Evolutionary conservation across 2,797 vertebrate genomes (phyloP).

Genomic region (Lepilemur ruficaudatus): DNA sequence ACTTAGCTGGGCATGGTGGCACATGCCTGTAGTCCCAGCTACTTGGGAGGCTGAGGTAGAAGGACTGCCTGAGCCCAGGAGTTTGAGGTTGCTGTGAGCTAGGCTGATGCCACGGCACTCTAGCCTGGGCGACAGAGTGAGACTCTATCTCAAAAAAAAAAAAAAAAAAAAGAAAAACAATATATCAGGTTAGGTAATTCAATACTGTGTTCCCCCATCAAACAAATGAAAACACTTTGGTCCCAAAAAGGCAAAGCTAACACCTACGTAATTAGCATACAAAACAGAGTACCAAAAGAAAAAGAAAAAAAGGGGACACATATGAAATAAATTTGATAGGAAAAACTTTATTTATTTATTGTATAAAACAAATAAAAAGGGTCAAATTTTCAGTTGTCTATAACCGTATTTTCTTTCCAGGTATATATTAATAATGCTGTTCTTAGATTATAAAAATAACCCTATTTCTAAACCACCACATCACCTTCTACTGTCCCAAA

Average conservation of each 20-base stretch:
- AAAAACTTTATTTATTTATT: not conserved
- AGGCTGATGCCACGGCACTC: too few species aligned
- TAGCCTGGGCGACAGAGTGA: too few species aligned
- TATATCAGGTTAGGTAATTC: not conserved
- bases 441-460: not conserved
- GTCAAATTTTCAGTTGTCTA: conserved; percentile 22
- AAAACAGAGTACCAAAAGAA: not conserved
- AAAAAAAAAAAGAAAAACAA: too few species aligned
- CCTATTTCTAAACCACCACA: not conserved
- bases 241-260: conserved; percentile 27
- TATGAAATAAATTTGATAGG: not conserved
- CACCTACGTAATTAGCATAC: not conserved
- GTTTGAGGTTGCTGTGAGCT: too few species aligned
- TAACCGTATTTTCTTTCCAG: not conserved
- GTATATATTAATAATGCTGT: not conserved
- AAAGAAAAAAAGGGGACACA: not conserved
- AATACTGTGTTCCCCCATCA: not conserved
- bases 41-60: too few species aligned
- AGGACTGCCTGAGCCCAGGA: too few species aligned
- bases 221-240: not conserved
- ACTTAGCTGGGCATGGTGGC: too few species aligned
- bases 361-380: not conserved
- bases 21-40: too few species aligned
- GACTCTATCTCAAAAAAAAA: too few species aligned
- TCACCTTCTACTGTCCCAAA: not conserved